A percentile compares a stretch with the other conserved stretches of the same genome.
phyloP scores from a whole-genome alignment of 2,797 vertebrate genomes.

The Megalops cyprinoides region DNA sequence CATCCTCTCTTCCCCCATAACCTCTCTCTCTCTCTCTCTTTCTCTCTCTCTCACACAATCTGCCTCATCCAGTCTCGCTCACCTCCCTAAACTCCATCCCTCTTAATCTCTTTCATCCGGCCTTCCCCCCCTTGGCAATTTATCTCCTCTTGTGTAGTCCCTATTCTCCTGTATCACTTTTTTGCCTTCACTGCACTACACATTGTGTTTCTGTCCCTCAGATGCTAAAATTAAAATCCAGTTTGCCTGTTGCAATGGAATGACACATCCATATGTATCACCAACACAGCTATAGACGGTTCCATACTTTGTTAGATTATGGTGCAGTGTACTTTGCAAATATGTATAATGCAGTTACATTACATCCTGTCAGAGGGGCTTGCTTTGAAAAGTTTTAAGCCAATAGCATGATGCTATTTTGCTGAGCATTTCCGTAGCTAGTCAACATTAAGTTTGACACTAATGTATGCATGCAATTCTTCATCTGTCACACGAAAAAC shows the following conservation, averaged over 20 bases:
- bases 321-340: too few relatives aligned
- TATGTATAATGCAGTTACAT: neutral
- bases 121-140: neutral
- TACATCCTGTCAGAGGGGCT: neutral
- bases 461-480: neutral
- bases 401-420: neutral
- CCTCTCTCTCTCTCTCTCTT: conserved; percentile 6
- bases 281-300: too few relatives aligned
- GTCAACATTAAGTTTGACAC: too few relatives aligned
- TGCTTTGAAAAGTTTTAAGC: neutral
- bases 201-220: neutral
- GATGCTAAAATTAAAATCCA: neutral
- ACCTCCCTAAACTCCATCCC: neutral
- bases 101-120: conserved; percentile 16
- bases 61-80: neutral
- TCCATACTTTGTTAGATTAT: too few relatives aligned
- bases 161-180: neutral
- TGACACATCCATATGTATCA: too few relatives aligned
- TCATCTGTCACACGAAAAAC: neutral
- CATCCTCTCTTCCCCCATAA: conserved; percentile 20
- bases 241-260: too few relatives aligned
- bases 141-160: neutral
- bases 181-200: neutral
- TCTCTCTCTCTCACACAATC: neutral
- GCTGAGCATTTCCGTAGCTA: too few relatives aligned